Evolutionary conservation across 2,888 invertebrate genomes (phyloP).

Genomic region (Cerceris rybyensis): DNA sequence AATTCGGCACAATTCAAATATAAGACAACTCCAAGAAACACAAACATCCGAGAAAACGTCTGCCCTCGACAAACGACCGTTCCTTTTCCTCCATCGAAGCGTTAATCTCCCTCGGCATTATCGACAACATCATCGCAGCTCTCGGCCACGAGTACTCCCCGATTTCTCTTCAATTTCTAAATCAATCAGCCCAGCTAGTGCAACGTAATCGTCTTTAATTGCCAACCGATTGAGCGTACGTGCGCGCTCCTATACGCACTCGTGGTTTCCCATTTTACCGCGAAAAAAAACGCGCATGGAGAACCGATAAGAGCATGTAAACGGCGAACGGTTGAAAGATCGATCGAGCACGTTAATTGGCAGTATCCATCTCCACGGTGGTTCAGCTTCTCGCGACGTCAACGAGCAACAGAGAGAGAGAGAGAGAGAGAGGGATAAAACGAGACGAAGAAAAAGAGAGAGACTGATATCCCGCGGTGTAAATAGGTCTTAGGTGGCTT

Average conservation of each 20-base stretch:
- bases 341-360: slow-evolving; percentile 72
- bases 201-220: slow-evolving; percentile 30
- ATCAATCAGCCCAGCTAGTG: slow-evolving; percentile 26
- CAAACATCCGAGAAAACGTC: neutral
- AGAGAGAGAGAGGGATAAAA: no score
- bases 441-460: neutral
- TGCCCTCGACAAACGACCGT: neutral
- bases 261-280: neutral
- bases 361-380: slow-evolving; percentile 48
- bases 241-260: neutral
- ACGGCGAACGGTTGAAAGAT: slow-evolving; percentile 64
- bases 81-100: neutral
- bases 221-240: slow-evolving; percentile 15
- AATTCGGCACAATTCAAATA: no score
- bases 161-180: slow-evolving; percentile 15
- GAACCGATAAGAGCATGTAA: slow-evolving; percentile 53
- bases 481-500: slow-evolving; percentile 68
- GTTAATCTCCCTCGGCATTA: no score
- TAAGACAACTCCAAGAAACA: no score
- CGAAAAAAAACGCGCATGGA: neutral
- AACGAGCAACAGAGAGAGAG: slow-evolving; percentile 2
- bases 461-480: slow-evolving; percentile 64
- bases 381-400: slow-evolving; percentile 35
- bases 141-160: neutral
- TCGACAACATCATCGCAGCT: no score